These are phyloP conservation scores for Troides oblongomaculatus DNA, from an alignment of 2,888 invertebrate species.

Conservation along the genomic window DNA sequence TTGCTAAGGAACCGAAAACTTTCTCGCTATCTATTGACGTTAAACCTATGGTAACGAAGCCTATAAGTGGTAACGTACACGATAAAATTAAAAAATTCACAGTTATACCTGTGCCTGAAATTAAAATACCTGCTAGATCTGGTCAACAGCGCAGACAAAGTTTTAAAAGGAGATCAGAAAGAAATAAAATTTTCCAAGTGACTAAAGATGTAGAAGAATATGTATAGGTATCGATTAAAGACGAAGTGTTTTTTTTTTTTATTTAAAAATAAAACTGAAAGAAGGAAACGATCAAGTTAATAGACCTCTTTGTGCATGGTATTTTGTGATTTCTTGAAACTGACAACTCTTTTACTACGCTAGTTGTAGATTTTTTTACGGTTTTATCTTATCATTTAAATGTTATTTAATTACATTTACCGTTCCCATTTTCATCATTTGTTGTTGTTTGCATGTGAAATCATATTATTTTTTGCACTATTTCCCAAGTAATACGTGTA, in stretches of 20 bases:
- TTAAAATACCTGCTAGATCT: constrained; percentile 51
- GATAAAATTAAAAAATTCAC: constrained; percentile 73
- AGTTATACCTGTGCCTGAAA: constrained; percentile 49
- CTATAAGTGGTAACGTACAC: constrained; percentile 62
- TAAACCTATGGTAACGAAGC: constrained; percentile 50
- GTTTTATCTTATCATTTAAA: neutral
- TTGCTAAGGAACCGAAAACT: constrained; percentile 49
- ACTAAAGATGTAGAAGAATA: constrained; percentile 71
- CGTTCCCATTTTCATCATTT: neutral
- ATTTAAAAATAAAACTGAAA: constrained; percentile 1
- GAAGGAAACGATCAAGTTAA: neutral
- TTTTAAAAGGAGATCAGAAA: constrained; percentile 59
- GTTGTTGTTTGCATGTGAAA: constrained; percentile 18
- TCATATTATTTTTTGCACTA: neutral
- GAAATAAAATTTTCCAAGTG: constrained; percentile 61
- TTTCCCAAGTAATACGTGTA: neutral
- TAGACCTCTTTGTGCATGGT: constrained; percentile 23
- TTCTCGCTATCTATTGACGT: constrained; percentile 32
- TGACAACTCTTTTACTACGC: constrained; percentile 5
- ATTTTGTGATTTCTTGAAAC: constrained; percentile 20
- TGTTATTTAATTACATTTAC: neutral
- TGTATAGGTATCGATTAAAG: constrained; percentile 25
- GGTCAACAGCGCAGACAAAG: constrained; percentile 57
- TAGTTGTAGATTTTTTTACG: constrained; percentile 17
- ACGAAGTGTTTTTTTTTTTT: constrained; percentile 1